Evolutionary conservation across 2,113 vertebrate species (phyloP).

Genomic region (Cricetomys ansorgei): DNA sequence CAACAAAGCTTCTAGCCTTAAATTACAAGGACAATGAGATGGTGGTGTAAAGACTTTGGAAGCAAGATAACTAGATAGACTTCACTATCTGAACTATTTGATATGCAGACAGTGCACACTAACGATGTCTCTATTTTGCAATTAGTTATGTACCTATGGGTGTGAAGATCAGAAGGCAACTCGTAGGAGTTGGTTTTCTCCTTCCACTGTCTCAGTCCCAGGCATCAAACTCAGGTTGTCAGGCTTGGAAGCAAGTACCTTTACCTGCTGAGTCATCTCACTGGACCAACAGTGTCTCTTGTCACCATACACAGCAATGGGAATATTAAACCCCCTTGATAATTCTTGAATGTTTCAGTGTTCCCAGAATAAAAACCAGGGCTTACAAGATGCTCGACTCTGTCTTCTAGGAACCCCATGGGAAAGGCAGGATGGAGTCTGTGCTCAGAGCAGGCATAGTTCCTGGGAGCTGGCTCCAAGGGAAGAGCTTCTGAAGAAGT

Average conservation of each 20-base stretch:
- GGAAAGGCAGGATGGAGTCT: background rate
- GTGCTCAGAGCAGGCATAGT: background rate
- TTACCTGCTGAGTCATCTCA: background rate
- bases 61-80: background rate
- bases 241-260: background rate
- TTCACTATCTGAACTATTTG: conserved; percentile 13
- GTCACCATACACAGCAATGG: background rate
- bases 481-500: background rate
- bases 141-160: background rate
- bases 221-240: too few species aligned
- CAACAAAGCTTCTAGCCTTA: background rate
- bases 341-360: background rate
- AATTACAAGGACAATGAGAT: background rate
- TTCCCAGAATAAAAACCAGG: background rate
- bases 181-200: background rate
- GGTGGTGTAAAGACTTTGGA: background rate
- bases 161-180: background rate
- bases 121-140: background rate
- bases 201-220: background rate
- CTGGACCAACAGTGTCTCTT: too few species aligned
- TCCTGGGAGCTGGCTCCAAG: background rate
- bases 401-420: background rate
- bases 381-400: background rate
- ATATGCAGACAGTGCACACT: background rate
- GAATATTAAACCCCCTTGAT: background rate